Percentiles rank a stretch among this genome's conserved stretches.
These are phyloP conservation scores for Ceriagrion tenellum DNA, from an alignment of 2,888 invertebrate genomes.

Conservation along the genomic window DNA sequence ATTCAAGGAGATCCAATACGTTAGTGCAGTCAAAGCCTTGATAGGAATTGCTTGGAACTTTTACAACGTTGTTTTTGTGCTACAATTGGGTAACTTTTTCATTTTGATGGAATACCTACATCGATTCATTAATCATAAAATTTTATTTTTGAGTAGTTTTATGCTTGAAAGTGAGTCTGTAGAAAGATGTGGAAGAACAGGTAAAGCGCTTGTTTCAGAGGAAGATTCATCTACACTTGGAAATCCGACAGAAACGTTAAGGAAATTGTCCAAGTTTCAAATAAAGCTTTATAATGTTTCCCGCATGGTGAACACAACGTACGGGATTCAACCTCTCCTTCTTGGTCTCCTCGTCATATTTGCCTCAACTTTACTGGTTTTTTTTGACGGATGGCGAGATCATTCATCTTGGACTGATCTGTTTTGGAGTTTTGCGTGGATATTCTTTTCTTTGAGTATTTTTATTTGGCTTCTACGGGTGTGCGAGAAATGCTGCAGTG, in stretches of 20 bases:
- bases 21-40: neutral
- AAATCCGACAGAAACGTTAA: neutral
- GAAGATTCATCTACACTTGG: neutral
- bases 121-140: neutral
- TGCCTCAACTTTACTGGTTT: neutral
- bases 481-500: too few species aligned
- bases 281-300: neutral
- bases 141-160: neutral
- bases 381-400: neutral
- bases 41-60: neutral
- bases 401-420: neutral
- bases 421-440: neutral
- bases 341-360: neutral
- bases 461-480: neutral
- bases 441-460: neutral
- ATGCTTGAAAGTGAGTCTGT: neutral
- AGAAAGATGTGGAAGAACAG: too few species aligned
- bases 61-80: neutral
- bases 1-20: neutral
- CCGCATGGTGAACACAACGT: neutral
- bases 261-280: neutral
- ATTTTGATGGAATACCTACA: neutral
- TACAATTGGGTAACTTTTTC: neutral
- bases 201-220: neutral
- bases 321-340: neutral